A percentile compares a stretch with the other conserved stretches of the same genome.
phyloP scores from a whole-genome alignment of 2,888 invertebrate species.

The Ceriagrion tenellum region DNA sequence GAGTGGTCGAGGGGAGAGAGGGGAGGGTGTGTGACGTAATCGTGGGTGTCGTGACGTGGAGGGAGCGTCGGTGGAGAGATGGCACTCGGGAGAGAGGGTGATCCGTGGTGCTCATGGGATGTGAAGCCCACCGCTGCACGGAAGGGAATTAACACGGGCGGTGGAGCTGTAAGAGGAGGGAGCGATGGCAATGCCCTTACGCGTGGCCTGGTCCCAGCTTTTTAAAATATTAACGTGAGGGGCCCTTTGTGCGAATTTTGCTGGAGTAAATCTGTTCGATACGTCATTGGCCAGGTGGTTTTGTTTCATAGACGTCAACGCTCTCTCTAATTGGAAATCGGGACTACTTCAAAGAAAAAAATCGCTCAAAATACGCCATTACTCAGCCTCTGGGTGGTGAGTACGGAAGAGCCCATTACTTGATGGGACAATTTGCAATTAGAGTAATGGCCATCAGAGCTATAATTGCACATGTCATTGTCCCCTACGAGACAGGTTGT shows the following conservation, averaged over 20 bases:
- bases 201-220: not conserved
- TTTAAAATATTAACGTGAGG: constrained; percentile 7
- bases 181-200: not conserved
- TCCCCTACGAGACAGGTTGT: not conserved
- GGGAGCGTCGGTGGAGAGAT: not conserved
- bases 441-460: not conserved
- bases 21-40: not conserved
- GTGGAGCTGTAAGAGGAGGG: not conserved
- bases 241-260: not conserved
- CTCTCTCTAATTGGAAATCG: not conserved
- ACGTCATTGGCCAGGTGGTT: constrained; percentile 22
- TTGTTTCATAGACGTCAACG: not conserved
- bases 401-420: not conserved
- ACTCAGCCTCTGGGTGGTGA: not conserved
- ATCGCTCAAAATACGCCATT: not conserved
- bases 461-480: not conserved
- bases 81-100: not conserved
- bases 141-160: constrained; percentile 5
- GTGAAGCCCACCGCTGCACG: not conserved
- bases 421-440: not conserved
- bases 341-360: not conserved
- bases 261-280: constrained; percentile 28
- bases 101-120: not conserved
- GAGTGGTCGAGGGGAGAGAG: not conserved
- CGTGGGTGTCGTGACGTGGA: not conserved